Base-by-base conservation (phyloP, 2,797 vertebrate genomes). In the Psittacula derbiana region DNA sequence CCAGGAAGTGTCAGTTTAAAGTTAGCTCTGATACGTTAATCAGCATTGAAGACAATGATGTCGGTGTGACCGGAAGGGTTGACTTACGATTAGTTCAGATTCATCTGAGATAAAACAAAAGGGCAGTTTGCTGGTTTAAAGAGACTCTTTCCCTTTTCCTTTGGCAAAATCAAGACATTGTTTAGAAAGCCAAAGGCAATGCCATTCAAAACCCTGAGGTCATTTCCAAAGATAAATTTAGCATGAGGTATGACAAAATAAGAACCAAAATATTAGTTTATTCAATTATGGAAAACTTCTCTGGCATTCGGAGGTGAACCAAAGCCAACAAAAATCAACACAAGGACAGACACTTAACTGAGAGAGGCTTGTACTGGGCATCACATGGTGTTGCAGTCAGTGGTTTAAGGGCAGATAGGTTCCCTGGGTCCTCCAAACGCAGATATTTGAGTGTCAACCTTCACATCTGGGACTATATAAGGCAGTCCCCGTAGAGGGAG, bases 91-190 rank as follows among this genome's bases (percentile, higher is more conserved):
- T 88, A 88, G 27, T 95, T 92, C 92, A 97, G 97, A 98, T 98
- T 97, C 97, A 98, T 92, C 52, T 38, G 50, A 92, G 79, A 91
- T 94, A 96, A 20, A 98, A 98, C 96, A 98, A 98, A 97, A 97
- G 96, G 83, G 82, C 38, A 91, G 92, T 87, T 91, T 83, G 85
- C 92, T 96, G 86, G 17, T 97, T 97, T 96, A 95, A 94, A 97
- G 95, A 97, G 95, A 47, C 91, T 97, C 95, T 97, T 97, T 97
- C 96, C 96, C 94, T 97, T 98, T 97, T 98, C 97, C 96, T 97
- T 89, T 95, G 93, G 94, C 80, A 82, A 97, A 95, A 95, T 27
- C 86, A 92, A 86, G 88, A 91, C 95, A 97, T 97, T 98, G 97
- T 98, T 97, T 93, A 62, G 91, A 97, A 96, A 96, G 79, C 64